A percentile compares a stretch with the other conserved stretches of the same genome.
Evolutionary conservation across 2,888 invertebrate genomes (phyloP).

Genomic region (Pollenia angustigena): DNA sequence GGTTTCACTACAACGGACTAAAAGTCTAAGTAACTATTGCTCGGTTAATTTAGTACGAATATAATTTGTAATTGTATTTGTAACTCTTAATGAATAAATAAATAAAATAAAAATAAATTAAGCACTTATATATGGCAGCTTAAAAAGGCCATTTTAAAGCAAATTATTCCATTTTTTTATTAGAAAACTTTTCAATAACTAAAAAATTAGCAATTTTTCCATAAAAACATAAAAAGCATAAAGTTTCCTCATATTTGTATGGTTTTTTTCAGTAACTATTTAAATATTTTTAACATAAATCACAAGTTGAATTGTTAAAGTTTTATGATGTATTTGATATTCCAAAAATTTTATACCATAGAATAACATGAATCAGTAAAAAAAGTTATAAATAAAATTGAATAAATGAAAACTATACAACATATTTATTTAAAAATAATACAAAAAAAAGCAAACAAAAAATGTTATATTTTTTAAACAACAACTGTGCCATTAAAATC

Average conservation of each 20-base stretch:
- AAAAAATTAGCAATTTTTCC: constrained; percentile 10
- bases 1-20: too few species aligned
- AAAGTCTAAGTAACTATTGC: too few species aligned
- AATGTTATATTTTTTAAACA: neutral
- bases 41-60: too few species aligned
- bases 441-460: constrained; percentile 20
- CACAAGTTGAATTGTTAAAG: constrained; percentile 68
- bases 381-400: constrained; percentile 1
- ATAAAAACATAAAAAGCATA: neutral
- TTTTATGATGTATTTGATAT: constrained; percentile 66
- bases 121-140: too few species aligned
- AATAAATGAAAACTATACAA: constrained; percentile 14
- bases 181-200: neutral
- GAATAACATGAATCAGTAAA: constrained; percentile 2
- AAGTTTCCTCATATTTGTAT: constrained; percentile 1
- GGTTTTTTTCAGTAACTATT: constrained; percentile 49
- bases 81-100: too few species aligned
- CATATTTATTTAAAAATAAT: constrained; percentile 12
- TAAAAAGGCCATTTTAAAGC: neutral
- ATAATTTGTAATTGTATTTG: too few species aligned
- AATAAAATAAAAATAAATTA: too few species aligned
- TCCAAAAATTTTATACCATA: constrained; percentile 33
- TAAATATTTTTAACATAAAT: constrained; percentile 68
- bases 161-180: neutral
- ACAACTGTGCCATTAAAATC: neutral